Evolutionary conservation across 2,797 vertebrate species (phyloP).

Genomic region (Acipenser ruthenus): DNA sequence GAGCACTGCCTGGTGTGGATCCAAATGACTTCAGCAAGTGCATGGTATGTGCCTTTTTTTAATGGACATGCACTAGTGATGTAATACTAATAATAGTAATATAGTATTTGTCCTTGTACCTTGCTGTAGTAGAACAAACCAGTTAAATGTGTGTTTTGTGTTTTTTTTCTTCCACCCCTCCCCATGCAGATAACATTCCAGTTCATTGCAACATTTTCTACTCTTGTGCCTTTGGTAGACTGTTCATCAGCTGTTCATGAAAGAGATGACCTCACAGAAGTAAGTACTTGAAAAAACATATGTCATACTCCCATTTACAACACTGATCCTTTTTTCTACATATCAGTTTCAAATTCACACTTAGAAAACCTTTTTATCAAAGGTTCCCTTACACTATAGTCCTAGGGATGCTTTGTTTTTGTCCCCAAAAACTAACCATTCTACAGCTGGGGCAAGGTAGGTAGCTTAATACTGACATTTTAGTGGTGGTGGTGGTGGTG

Average conservation of each 20-base stretch:
- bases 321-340: too few relatives aligned
- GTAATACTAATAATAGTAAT: not conserved
- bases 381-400: too few relatives aligned
- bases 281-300: conserved; percentile 35
- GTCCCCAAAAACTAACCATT: too few relatives aligned
- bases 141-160: too few relatives aligned
- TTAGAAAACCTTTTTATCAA: too few relatives aligned
- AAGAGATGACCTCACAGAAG: conserved; percentile 82
- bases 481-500: too few relatives aligned
- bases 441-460: too few relatives aligned
- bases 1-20: conserved; percentile 91
- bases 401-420: too few relatives aligned
- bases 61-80: not conserved
- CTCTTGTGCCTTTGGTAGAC: conserved; percentile 98
- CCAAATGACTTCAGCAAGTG: conserved; percentile 98
- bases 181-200: conserved; percentile 90
- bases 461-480: too few relatives aligned
- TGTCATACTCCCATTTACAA: too few relatives aligned
- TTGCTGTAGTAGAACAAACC: not conserved
- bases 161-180: not conserved
- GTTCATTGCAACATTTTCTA: conserved; percentile 96
- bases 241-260: conserved; percentile 86
- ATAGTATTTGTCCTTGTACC: too few relatives aligned
- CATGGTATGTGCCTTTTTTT: conserved; percentile 67
- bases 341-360: too few relatives aligned